Percentiles rank a stretch among this genome's conserved stretches.
phyloP scores from a whole-genome alignment of 1,140 invertebrate genomes.

The Drosophila prosaltans region DNA sequence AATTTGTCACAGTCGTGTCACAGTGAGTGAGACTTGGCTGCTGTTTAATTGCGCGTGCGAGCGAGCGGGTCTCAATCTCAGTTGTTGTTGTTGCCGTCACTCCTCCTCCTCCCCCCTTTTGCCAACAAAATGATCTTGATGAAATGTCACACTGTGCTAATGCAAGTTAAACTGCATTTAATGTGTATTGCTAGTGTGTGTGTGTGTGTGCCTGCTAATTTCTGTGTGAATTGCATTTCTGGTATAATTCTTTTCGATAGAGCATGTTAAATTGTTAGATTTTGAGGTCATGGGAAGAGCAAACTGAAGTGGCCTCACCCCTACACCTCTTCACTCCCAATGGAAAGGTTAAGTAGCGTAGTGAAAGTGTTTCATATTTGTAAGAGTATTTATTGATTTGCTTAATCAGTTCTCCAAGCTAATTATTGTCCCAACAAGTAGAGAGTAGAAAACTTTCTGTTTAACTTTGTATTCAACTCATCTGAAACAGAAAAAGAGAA shows the following conservation, averaged over 20 bases:
- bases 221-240: constrained; percentile 55
- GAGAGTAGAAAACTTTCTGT: too few relatives aligned
- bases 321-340: neutral
- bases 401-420: too few relatives aligned
- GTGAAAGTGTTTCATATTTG: constrained; percentile 21
- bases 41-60: constrained; percentile 74
- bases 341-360: constrained; percentile 55
- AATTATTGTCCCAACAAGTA: too few relatives aligned
- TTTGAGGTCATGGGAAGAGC: constrained; percentile 59
- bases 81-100: constrained; percentile 43
- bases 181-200: constrained; percentile 17
- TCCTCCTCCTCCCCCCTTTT: constrained; percentile 12
- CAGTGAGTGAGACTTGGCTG: constrained; percentile 8
- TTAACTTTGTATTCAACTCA: too few relatives aligned
- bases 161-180: constrained; percentile 78
- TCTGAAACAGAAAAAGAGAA: too few relatives aligned
- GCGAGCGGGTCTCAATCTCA: constrained; percentile 51
- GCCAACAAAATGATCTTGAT: constrained; percentile 57
- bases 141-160: constrained; percentile 75
- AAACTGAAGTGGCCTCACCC: constrained; percentile 27
- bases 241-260: constrained; percentile 37
- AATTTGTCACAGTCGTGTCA: constrained; percentile 67
- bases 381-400: too few relatives aligned
- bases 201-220: constrained; percentile 63
- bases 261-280: constrained; percentile 41